Evolutionary conservation across 2,113 vertebrate genomes (phyloP).

Genomic region (Lipotes vexillifer): DNA sequence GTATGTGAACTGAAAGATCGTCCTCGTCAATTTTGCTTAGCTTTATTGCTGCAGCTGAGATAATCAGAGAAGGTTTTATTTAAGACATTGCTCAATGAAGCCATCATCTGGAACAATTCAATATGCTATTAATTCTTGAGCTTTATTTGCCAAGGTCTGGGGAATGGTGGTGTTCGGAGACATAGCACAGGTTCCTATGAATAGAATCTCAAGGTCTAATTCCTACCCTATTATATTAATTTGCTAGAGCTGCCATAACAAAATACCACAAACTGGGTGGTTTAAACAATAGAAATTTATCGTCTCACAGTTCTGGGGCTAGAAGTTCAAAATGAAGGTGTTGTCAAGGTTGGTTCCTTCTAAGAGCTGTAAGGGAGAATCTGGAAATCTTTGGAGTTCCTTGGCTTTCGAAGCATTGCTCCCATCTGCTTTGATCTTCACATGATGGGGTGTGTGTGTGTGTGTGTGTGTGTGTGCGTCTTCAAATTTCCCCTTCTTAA

Average conservation of each 20-base stretch:
- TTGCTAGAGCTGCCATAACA: background rate
- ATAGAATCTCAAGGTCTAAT: background rate
- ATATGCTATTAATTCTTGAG: background rate
- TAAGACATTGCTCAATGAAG: background rate
- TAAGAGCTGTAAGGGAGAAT: background rate
- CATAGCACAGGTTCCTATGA: background rate
- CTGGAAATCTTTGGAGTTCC: background rate
- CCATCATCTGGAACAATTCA: background rate
- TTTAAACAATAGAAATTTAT: background rate
- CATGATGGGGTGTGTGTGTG: rapidly evolving
- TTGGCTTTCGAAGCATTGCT: background rate
- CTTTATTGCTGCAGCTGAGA: background rate
- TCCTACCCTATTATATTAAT: background rate
- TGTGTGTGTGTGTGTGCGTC: background rate
- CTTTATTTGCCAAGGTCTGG: background rate
- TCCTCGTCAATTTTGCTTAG: background rate
- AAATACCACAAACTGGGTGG: background rate
- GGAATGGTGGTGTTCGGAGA: background rate
- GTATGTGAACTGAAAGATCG: background rate
- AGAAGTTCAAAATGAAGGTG: background rate
- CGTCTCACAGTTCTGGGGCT: background rate
- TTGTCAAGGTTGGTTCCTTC: background rate
- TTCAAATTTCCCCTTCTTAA: background rate
- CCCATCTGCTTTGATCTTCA: background rate
- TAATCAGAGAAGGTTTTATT: background rate